A percentile compares a stretch with the other conserved stretches of the same genome.
phyloP scores from a whole-genome alignment of 1,140 invertebrate genomes.

The Leptinotarsa lineolata region DNA sequence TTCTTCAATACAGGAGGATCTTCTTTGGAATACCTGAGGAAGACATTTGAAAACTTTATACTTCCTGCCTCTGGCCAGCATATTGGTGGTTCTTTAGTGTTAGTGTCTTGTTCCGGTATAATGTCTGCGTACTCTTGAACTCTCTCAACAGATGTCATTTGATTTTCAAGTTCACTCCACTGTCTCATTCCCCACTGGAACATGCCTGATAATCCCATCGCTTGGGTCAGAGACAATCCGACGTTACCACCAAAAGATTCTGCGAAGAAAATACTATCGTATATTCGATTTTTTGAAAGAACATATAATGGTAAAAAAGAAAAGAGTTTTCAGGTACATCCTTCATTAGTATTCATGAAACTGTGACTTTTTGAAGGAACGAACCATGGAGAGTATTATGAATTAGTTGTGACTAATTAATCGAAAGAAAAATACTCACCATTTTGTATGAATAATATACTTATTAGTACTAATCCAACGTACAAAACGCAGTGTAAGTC shows the following conservation, averaged over 20 bases:
- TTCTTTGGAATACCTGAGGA: conserved; percentile 67
- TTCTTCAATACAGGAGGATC: conserved; percentile 69
- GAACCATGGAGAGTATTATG: no score
- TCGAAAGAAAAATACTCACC: conserved; percentile 41
- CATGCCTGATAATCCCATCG: conserved; percentile 76
- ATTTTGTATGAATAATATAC: conserved; percentile 58
- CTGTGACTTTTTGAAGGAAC: no score
- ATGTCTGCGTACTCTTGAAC: conserved; percentile 74
- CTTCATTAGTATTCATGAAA: no score
- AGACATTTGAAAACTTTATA: conserved; percentile 58
- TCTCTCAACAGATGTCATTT: conserved; percentile 80
- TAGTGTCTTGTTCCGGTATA: conserved; percentile 63
- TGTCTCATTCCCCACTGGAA: conserved; percentile 84
- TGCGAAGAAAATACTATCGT: conserved; percentile 41
- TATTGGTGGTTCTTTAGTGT: conserved; percentile 56
- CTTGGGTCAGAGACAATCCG: conserved; percentile 78
- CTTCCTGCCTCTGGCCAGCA: conserved; percentile 42
- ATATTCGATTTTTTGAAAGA: no score
- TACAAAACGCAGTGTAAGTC: conserved; percentile 74
- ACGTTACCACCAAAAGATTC: conserved; percentile 63
- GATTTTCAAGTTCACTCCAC: conserved; percentile 78
- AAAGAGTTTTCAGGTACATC: no score
- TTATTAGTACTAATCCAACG: conserved; percentile 62
- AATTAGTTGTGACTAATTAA: no score
- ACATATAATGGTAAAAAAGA: no score